These are phyloP conservation scores for Ranitomeya imitator DNA, from an alignment of 2,113 vertebrate species.

Conservation along the genomic window DNA sequence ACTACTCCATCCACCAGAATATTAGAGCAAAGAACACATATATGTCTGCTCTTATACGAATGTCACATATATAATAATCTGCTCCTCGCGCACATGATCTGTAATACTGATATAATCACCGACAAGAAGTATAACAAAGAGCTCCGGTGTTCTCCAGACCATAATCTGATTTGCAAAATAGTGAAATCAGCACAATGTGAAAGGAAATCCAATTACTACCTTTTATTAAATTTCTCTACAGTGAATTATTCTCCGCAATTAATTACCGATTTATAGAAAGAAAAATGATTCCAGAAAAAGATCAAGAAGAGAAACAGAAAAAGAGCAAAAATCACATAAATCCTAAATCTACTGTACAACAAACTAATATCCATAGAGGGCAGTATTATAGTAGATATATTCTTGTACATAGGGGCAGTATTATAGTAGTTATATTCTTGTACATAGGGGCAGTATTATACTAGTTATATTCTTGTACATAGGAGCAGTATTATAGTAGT, in stretches of 20 bases:
- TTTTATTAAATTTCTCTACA: constrained; percentile 12
- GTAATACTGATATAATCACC: neutral
- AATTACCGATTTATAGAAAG: neutral
- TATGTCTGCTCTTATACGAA: neutral
- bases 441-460: too few species aligned
- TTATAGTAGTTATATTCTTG: neutral
- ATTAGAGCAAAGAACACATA: neutral
- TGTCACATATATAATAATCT: neutral
- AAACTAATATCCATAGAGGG: neutral
- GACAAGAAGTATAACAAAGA: neutral
- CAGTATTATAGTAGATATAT: constrained; percentile 16
- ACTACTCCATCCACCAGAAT: too few species aligned
- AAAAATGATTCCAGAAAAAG: neutral
- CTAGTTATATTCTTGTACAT: too few species aligned
- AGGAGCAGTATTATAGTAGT: too few species aligned
- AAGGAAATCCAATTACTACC: neutral
- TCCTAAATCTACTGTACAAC: too few species aligned
- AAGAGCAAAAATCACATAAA: neutral
- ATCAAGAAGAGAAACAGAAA: neutral
- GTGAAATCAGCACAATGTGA: neutral
- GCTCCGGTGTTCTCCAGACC: neutral
- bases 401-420: neutral
- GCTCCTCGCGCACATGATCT: neutral
- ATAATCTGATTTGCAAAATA: neutral
- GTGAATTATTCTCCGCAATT: neutral